A percentile compares a stretch with the other conserved stretches of the same genome.
Evolutionary conservation across 2,113 vertebrate species (phyloP).

Genomic region (Triplophysa rosa): DNA sequence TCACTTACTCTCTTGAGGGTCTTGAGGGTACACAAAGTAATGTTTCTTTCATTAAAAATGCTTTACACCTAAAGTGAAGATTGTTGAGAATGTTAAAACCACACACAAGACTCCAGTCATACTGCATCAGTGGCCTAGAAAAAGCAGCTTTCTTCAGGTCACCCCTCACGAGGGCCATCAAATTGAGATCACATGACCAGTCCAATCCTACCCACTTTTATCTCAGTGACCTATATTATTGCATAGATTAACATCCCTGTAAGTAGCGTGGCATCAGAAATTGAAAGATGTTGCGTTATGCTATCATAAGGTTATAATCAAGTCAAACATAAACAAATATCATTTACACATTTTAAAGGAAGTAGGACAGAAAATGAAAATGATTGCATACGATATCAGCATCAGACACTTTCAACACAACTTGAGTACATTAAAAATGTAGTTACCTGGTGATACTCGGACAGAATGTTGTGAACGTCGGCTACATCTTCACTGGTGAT

Average conservation of each 20-base stretch:
- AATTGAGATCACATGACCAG: too few relatives aligned
- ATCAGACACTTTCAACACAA: neutral
- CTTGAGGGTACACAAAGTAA: neutral
- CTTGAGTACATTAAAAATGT: too few relatives aligned
- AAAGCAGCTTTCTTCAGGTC: neutral
- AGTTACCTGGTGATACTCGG: constrained; percentile 91
- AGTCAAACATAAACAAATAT: neutral
- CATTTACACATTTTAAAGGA: neutral
- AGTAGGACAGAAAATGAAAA: constrained; percentile 1
- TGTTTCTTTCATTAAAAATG: neutral
- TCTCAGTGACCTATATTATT: too few relatives aligned
- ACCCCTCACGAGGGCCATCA: neutral
- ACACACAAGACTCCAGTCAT: too few relatives aligned
- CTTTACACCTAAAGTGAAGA: neutral
- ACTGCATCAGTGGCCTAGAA: neutral
- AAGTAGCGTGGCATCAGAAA: too few relatives aligned
- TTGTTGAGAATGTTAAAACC: too few relatives aligned
- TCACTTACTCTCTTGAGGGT: too few relatives aligned
- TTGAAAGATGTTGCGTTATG: too few relatives aligned
- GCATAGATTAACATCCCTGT: too few relatives aligned
- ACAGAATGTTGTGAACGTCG: constrained; percentile 89
- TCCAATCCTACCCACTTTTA: too few relatives aligned
- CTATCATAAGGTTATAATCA: too few relatives aligned
- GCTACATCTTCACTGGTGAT: constrained; percentile 92
- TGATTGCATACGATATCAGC: neutral